Base-by-base conservation (phyloP, 1,140 invertebrate genomes). In the Idris sp. region DNA sequence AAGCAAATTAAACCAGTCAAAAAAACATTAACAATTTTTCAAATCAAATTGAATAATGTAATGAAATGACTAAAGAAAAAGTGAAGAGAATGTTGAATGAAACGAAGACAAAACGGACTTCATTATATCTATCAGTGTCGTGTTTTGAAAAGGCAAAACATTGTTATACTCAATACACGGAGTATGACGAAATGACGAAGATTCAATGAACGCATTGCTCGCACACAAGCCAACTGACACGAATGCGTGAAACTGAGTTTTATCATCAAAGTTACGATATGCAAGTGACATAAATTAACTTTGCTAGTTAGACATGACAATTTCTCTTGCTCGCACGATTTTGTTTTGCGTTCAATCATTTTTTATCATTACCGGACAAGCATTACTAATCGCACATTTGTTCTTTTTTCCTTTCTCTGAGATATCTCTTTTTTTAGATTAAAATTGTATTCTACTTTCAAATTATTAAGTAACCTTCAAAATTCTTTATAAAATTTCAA, bases 281-380 rank as follows among this genome's bases (percentile, higher is more conserved):
- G 31, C 54, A 15, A 58, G 36, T 69, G 65, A 69, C 54, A 71
- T 71, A 61, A 71, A 53, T 71, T 71, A 71, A 71, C 54, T 71
- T 71, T 69, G 31, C 54, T 61, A 36, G 54, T 59, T 69, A 30
- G 54, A 56, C 68, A 40, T 25, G 48, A 68, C 59, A 36, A 64
- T 64, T 72, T 44, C 51, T 35, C 44, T 35, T 8, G 22, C 11
- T 15, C 3, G 10, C n/a, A 22, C 19, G 19, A 22, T 41, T 64
- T 31, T 51, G n/a, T 28, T 53, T 59, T 2, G 9, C 28, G 54
- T 30, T 13, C 19, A 44, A 31, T 71, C 7, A 64, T 64, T 53
- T 33, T 53, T 35, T 31, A 19, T 10, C 38, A 44, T 25, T 62
- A 48, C 28, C 53, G 31, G 16, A 26, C 10, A 35, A 18, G 9